Percentiles rank a stretch among this genome's conserved stretches.
These are phyloP conservation scores for Chlorops oryzae DNA, from an alignment of 1,140 invertebrate species.

Conservation along the genomic window DNA sequence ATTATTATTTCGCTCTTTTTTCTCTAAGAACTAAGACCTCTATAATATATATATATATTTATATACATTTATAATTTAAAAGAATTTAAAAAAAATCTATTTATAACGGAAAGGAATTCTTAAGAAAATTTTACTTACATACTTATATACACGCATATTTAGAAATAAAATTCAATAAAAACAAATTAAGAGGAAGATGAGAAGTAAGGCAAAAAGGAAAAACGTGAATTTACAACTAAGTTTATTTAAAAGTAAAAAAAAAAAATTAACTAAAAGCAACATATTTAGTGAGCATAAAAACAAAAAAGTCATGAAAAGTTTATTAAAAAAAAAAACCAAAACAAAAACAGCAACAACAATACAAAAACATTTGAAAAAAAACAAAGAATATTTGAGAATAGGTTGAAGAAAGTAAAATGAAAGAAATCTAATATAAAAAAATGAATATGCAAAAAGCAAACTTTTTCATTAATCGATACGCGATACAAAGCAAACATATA, in stretches of 20 bases:
- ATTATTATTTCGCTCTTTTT: no score
- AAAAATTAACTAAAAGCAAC: conserved; percentile 5
- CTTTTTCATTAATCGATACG: conserved; percentile 11
- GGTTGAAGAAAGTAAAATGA: no score
- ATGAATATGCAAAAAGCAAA: conserved; percentile 8
- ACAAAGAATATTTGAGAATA: not conserved
- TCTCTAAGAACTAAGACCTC: conserved; percentile 1
- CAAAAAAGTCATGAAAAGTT: not conserved
- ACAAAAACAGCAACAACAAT: conserved; percentile 6
- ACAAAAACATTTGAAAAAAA: conserved; percentile 6
- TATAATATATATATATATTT: no score
- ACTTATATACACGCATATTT: no score
- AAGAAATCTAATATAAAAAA: no score
- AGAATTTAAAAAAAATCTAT: conserved; percentile 8
- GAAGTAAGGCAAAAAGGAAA: no score
- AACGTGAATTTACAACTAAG: conserved; percentile 13
- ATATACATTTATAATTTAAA: no score
- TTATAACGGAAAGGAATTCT: no score
- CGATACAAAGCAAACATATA: conserved; percentile 9
- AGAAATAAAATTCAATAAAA: no score
- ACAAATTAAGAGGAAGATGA: no score
- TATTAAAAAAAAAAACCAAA: not conserved
- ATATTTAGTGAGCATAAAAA: conserved; percentile 5
- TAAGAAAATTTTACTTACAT: conserved; percentile 10
- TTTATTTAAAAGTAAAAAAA: conserved; percentile 9